These are phyloP conservation scores for Nannoperca australis DNA, from an alignment of 2,797 vertebrate genomes.

Conservation along the genomic window DNA sequence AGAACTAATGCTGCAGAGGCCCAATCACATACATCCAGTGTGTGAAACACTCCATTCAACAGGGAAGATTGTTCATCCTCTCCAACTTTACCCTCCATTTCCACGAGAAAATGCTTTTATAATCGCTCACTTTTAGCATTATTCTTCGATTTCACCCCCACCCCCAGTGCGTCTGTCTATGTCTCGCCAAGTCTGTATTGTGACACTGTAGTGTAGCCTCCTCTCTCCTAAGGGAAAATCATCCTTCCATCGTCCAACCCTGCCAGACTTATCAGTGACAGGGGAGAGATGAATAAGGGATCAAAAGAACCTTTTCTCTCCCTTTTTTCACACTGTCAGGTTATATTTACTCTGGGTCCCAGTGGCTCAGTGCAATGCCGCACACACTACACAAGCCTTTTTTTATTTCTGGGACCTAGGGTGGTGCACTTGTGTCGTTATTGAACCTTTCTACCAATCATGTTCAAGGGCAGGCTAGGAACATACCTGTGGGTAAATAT, in stretches of 20 bases:
- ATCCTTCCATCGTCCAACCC: conserved; percentile 65
- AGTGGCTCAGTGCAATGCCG: conserved; percentile 65
- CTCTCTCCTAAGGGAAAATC: conserved; percentile 71
- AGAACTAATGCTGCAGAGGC: conserved; percentile 38
- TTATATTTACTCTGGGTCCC: conserved; percentile 78
- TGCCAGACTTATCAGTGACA: conserved; percentile 77
- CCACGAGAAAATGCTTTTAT: conserved; percentile 45
- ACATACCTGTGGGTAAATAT: conserved; percentile 26
- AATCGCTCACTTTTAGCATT: conserved; percentile 51
- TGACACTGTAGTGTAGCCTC: conserved; percentile 60
- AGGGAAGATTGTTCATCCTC: conserved; percentile 33
- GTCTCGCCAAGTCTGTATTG: conserved; percentile 39
- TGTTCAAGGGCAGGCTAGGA: conserved; percentile 51
- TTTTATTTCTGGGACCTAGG: conserved; percentile 59
- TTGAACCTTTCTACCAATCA: conserved; percentile 48
- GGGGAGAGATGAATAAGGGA: conserved; percentile 80
- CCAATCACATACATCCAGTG: conserved; percentile 19
- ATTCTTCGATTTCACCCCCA: conserved; percentile 43
- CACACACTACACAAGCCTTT: conserved; percentile 75
- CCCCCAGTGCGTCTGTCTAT: conserved; percentile 18
- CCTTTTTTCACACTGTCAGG: conserved; percentile 76
- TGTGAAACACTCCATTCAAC: conserved; percentile 25
- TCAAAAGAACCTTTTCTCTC: conserved; percentile 79
- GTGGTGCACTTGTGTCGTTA: conserved; percentile 50
- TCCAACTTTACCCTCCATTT: conserved; percentile 29